phyloP scores from a whole-genome alignment of 2,797 vertebrate genomes.

The Mergus octosetaceus region DNA sequence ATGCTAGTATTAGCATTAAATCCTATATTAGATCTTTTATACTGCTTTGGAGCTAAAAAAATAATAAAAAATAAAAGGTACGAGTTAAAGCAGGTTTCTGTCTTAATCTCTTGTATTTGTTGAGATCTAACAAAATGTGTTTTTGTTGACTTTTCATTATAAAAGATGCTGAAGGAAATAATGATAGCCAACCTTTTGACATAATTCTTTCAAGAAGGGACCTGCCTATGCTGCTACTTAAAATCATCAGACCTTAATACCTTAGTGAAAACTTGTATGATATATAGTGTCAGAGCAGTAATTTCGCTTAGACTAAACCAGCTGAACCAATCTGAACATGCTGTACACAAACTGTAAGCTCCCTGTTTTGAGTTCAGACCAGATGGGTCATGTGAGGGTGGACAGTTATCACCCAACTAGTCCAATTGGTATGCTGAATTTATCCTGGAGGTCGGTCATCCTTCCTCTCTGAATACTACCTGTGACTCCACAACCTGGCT shows the following conservation, averaged over 20 bases:
- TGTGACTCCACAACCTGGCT: neutral
- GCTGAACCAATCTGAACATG: neutral
- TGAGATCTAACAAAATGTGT: neutral
- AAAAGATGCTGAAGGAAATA: conserved; percentile 27
- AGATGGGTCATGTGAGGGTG: neutral
- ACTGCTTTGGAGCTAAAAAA: neutral
- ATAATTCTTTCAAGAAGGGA: conserved; percentile 39
- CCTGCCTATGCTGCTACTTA: neutral
- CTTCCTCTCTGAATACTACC: neutral
- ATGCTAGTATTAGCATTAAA: neutral
- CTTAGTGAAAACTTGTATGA: neutral
- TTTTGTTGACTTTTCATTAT: conserved; percentile 31
- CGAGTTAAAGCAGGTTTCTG: conserved; percentile 33
- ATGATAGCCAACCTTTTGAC: neutral
- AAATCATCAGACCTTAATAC: conserved; percentile 3
- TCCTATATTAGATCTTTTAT: neutral
- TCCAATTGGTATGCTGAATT: neutral
- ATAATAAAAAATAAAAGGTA: neutral
- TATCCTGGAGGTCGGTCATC: neutral
- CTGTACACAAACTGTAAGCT: neutral
- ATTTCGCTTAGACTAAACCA: neutral
- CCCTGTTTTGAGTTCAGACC: neutral
- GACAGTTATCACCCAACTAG: neutral
- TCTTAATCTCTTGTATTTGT: conserved; percentile 33
- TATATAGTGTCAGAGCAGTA: neutral